These are phyloP conservation scores for Odontothrips loti DNA, from an alignment of 2,888 invertebrate species.

Conservation along the genomic window DNA sequence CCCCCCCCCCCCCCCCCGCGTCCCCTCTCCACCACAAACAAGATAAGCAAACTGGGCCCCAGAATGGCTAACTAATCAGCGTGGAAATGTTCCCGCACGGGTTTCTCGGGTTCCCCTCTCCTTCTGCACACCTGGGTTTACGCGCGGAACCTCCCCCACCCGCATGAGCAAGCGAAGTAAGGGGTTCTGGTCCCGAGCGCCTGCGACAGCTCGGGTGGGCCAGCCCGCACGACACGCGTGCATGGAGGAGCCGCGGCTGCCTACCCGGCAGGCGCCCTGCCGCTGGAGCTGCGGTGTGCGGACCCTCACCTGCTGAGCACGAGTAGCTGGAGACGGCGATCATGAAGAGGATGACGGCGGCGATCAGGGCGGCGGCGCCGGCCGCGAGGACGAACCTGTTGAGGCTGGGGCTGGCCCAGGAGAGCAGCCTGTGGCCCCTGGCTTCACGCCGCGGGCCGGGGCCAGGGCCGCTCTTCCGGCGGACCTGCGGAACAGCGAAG, in stretches of 20 bases:
- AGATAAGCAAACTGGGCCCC: background rate
- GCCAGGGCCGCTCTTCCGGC: background rate
- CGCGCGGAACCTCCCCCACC: no score
- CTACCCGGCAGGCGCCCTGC: background rate
- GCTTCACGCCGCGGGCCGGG: background rate
- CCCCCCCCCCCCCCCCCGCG: background rate
- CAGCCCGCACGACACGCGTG: no score
- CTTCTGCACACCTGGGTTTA: no score
- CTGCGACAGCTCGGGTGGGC: no score
- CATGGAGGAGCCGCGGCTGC: no score
- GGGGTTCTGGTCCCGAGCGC: no score
- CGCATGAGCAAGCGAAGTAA: no score
- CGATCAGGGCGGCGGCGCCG: background rate
- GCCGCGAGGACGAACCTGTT: background rate
- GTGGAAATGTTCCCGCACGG: background rate
- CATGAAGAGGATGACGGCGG: background rate
- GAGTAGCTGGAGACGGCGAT: background rate
- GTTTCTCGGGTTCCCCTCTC: no score
- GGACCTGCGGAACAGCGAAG: no score
- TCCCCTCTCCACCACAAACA: background rate
- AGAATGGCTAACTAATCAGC: slow-evolving; percentile 19
- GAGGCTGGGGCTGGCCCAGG: background rate
- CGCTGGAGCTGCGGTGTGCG: background rate
- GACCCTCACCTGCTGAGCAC: background rate
- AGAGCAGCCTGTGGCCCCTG: no score